Conservation (phyloP, 1,140 invertebrate species). For the Drosophila pectinifera region DNA sequence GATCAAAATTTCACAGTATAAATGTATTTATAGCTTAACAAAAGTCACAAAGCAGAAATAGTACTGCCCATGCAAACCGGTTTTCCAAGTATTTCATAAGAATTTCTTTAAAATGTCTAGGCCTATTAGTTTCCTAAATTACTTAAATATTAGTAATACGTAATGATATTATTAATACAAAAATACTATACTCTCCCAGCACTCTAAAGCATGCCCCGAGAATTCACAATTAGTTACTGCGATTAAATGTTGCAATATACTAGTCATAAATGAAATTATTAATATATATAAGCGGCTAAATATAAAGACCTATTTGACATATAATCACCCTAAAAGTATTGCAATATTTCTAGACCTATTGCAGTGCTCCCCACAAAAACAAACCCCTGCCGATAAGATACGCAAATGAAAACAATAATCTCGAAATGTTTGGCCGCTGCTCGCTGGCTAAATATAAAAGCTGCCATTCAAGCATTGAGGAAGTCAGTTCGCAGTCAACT, state of each 20-base stretch:
- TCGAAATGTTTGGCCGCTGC: constrained; percentile 1
- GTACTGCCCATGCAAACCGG: not conserved
- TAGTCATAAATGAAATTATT: not conserved
- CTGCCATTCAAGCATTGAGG: not conserved
- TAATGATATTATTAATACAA: not conserved
- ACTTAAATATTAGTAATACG: not conserved
- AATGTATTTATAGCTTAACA: not conserved
- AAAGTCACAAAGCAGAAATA: not conserved
- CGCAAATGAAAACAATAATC: constrained; percentile 15
- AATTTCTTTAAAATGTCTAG: not conserved
- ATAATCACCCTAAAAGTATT: constrained; percentile 8
- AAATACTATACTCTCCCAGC: no score
- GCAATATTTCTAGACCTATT: constrained; percentile 6
- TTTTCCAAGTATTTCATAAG: constrained; percentile 4
- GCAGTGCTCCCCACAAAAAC: not conserved
- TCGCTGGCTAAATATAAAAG: constrained; percentile 14
- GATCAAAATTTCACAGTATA: no score
- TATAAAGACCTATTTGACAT: not conserved
- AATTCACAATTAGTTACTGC: no score
- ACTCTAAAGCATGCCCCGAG: no score
- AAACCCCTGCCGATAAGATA: constrained; percentile 5
- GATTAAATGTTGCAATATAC: not conserved
- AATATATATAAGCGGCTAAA: not conserved
- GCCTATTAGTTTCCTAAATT: not conserved
- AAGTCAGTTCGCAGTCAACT: constrained; percentile 16